phyloP scores from a whole-genome alignment of 2,113 vertebrate genomes.

The Isurus oxyrinchus region DNA sequence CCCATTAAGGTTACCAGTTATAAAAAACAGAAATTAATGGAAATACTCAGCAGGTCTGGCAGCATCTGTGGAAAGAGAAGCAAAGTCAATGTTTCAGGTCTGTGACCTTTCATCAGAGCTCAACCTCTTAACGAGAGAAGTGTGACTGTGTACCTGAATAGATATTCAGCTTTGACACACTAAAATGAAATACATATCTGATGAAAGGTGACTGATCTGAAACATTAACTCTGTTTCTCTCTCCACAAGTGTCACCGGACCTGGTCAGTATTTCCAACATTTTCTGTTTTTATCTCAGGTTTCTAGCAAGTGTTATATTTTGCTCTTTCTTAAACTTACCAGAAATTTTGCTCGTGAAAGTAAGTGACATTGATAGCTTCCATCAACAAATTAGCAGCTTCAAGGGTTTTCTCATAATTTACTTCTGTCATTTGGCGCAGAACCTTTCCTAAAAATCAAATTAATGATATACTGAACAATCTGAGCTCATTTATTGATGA shows the following conservation, averaged over 20 bases:
- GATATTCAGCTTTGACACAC: background rate
- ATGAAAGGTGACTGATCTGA: background rate
- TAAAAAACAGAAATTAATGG: no score
- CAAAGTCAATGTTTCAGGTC: no score
- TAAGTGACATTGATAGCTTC: constrained; percentile 60
- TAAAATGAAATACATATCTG: background rate
- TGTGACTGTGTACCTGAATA: background rate
- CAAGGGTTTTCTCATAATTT: constrained; percentile 44
- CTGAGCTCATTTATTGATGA: background rate
- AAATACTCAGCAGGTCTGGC: no score
- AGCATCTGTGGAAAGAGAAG: no score
- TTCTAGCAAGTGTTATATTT: background rate
- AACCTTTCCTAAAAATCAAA: constrained; percentile 58
- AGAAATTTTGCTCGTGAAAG: constrained; percentile 60
- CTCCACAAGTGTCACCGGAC: background rate
- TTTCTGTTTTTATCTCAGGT: background rate
- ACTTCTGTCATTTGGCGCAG: constrained; percentile 53
- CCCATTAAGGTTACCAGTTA: no score
- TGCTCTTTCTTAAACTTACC: constrained; percentile 55
- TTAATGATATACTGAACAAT: background rate
- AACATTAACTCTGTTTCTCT: background rate
- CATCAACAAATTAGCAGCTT: constrained; percentile 54
- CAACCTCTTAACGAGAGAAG: no score
- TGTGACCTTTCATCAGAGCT: no score
- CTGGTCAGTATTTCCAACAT: background rate